Base-by-base conservation (phyloP, 1,140 invertebrate species). In the Diachasma alloeum region DNA sequence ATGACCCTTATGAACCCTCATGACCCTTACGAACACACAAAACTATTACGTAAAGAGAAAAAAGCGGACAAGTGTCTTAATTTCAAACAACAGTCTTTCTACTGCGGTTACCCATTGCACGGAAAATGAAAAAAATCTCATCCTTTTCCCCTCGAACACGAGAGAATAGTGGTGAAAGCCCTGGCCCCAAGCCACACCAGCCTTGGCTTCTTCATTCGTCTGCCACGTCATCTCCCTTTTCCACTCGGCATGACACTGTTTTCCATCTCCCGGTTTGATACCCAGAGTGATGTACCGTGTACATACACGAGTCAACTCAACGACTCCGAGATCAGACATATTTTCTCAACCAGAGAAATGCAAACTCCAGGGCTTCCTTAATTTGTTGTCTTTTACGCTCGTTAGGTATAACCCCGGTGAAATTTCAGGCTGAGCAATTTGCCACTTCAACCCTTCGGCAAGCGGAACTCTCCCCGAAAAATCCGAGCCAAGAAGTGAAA, bases 341-440 rank as follows among this genome's bases (percentile, higher is more conserved):
- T 53, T 53, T 53, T 53, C 48, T 17, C 48, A 53, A 19, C 48
- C 48, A 53, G 48, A 31, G 59, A 26, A 63, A 63, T 31, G 59
- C 48, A 53, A 53, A 53, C 59, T 66, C 31, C 24, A 11, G 24
- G 22, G 10, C 31, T 66, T 66, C 59, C 24, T 31, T 66, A 66
- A 66, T 66, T 66, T 66, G 59, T 66, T 66, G 59, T 66, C 59
- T 66, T 36, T 66, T 15, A 66, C 31, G 59, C 59, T 66, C 59
- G 59, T 66, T 66, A 66, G 59, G 26, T 31, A 66, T 66, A 66
- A 66, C 31, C 11, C 22, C 13, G 2, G 9, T 66, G 24, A 66
- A 36, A 66, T 22, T 15, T 26, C 22, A 4, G 4, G 24, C 24
- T 9, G 59, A 15, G 24, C 59, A 31, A 31, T 66, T 66, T 66